Evolutionary conservation across 2,113 vertebrate genomes (phyloP).

Genomic region (Vombatus ursinus): DNA sequence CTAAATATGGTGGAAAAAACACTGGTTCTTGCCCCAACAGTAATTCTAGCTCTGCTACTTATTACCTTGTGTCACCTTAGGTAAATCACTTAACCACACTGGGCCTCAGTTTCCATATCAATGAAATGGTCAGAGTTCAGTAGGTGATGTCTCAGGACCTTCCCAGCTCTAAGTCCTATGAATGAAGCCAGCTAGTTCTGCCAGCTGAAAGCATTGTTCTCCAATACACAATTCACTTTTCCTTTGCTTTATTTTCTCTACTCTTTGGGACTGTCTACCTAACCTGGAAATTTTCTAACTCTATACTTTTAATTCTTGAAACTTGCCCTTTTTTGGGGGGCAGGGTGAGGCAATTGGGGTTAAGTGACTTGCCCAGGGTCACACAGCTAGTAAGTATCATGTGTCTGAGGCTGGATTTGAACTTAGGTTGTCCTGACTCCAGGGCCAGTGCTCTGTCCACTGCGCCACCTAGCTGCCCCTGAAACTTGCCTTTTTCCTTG

Average conservation of each 20-base stretch:
- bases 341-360: no score
- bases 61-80: neutral
- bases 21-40: neutral
- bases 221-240: slow-evolving; percentile 35
- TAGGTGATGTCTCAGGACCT: neutral
- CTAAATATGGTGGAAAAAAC: neutral
- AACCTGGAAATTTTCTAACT: neutral
- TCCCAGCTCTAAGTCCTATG: neutral
- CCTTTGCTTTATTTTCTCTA: slow-evolving; percentile 39
- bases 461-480: neutral
- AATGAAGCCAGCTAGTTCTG: neutral
- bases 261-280: slow-evolving; percentile 36
- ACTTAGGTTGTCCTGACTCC: no score
- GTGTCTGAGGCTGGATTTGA: no score
- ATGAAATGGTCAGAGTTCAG: neutral
- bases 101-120: neutral
- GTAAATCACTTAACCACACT: neutral
- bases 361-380: no score
- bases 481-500: slow-evolving; percentile 39
- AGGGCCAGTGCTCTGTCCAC: no score
- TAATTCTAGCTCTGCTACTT: neutral
- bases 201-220: neutral
- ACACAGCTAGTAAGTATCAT: no score
- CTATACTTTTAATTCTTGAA: neutral
- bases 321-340: no score